These are phyloP conservation scores for Cepphus grylle DNA, from an alignment of 2,113 vertebrate genomes.

Conservation along the genomic window DNA sequence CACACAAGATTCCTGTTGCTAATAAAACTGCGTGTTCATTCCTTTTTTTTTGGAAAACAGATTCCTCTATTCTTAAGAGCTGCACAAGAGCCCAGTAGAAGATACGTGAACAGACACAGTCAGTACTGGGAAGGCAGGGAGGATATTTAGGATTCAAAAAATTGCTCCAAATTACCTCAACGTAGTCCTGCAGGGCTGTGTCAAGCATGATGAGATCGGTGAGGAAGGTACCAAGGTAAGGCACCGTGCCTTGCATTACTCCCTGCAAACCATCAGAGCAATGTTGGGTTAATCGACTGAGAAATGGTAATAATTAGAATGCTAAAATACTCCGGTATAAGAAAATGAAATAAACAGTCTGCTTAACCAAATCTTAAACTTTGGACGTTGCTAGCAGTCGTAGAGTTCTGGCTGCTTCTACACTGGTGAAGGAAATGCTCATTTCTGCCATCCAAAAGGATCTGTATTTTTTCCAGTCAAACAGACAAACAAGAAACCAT, in stretches of 20 bases:
- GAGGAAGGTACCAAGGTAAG: constrained; percentile 91
- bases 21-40: background rate
- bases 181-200: constrained; percentile 87
- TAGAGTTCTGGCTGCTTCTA: background rate
- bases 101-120: background rate
- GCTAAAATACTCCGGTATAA: background rate
- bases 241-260: constrained; percentile 93
- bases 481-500: background rate
- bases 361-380: background rate
- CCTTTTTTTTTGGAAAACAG: background rate
- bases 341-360: background rate
- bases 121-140: background rate
- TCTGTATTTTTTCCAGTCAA: background rate
- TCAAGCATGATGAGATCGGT: constrained; percentile 93
- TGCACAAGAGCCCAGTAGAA: background rate
- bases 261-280: constrained; percentile 75
- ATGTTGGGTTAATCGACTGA: background rate
- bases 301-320: background rate
- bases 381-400: background rate
- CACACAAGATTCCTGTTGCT: background rate
- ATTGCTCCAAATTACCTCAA: constrained; percentile 75
- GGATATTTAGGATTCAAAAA: background rate
- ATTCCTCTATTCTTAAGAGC: background rate
- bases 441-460: background rate
- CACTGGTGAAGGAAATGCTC: background rate